Evolutionary conservation across 2,797 vertebrate species (phyloP).

Genomic region (Podarcis lilfordi): DNA sequence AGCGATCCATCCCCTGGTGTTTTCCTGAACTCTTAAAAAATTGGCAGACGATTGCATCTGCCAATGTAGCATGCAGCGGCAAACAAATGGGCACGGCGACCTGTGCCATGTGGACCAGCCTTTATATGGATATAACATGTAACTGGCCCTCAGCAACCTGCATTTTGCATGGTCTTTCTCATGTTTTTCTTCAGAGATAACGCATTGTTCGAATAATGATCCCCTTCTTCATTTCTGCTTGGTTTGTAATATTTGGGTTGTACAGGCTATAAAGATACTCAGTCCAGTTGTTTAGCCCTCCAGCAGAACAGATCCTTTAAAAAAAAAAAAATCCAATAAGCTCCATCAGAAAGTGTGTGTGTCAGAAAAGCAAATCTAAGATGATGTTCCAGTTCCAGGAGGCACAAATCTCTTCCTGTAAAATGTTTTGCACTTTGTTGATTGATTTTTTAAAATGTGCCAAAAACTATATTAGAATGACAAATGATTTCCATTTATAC

Average conservation of each 20-base stretch:
- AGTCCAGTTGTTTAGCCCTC: slow-evolving; percentile 57
- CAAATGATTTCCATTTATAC: slow-evolving; percentile 62
- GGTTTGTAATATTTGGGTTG: slow-evolving; percentile 54
- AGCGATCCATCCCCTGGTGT: no score
- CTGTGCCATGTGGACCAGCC: not conserved
- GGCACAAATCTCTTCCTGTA: slow-evolving; percentile 42
- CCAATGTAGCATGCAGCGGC: not conserved
- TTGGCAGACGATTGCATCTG: not conserved
- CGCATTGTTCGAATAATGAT: slow-evolving; percentile 50
- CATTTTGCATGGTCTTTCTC: slow-evolving; percentile 51
- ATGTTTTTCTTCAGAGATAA: slow-evolving; percentile 43
- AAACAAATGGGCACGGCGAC: not conserved
- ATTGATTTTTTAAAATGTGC: slow-evolving; percentile 40
- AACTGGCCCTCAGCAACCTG: slow-evolving; percentile 7
- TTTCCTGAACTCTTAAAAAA: not conserved
- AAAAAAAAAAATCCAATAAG: slow-evolving; percentile 28
- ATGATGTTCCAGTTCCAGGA: slow-evolving; percentile 22
- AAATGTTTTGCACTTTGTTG: slow-evolving; percentile 54
- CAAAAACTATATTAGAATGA: slow-evolving; percentile 50
- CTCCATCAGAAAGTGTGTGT: slow-evolving; percentile 50
- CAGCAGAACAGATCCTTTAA: slow-evolving; percentile 52
- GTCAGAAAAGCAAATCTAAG: slow-evolving; percentile 51
- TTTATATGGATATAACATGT: not conserved
- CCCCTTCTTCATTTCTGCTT: slow-evolving; percentile 50
- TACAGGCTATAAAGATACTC: slow-evolving; percentile 32